A percentile compares a stretch with the other conserved stretches of the same genome.
Evolutionary conservation across 2,888 invertebrate genomes (phyloP).

Genomic region (Mongoloraphidia duomilia): DNA sequence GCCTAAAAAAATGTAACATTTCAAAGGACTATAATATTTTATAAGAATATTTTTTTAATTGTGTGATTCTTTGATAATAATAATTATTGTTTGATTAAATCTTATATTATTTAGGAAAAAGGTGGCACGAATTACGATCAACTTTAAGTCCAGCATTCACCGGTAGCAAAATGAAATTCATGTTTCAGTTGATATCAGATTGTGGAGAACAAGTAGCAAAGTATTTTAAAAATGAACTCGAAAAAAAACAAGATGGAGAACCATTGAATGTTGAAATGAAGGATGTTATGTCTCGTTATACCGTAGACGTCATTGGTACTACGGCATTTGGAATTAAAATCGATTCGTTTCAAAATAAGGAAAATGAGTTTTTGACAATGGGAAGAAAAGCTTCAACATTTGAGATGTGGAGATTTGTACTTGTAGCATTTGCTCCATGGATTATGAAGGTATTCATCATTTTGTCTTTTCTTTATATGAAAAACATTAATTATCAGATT

Average conservation of each 20-base stretch:
- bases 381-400: conserved; percentile 1
- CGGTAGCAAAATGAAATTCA: conserved; percentile 7
- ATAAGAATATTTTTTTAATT: too few species aligned
- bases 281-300: conserved; percentile 9
- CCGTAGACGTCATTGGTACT: conserved; percentile 13
- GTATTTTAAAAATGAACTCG: conserved; percentile 1
- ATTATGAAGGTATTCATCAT: background rate
- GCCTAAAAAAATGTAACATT: too few species aligned
- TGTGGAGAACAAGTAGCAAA: conserved; percentile 3
- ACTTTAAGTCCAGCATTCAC: conserved; percentile 10
- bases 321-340: conserved; percentile 10
- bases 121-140: conserved; percentile 8
- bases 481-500: too few species aligned
- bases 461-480: too few species aligned
- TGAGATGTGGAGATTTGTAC: background rate
- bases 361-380: conserved; percentile 12
- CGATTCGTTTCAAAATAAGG: conserved; percentile 9
- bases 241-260: background rate
- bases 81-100: too few species aligned
- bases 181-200: conserved; percentile 6
- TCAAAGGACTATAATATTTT: too few species aligned
- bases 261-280: conserved; percentile 9
- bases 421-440: conserved; percentile 3
- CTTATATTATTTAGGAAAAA: conserved; percentile 2
- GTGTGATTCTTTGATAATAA: too few species aligned